Conservation (phyloP, 2,113 vertebrate genomes). For the pig (Sus scrofa) region T2T-Sscrofa CM000818.6:116770501-116771000, state of each 20-base stretch:
- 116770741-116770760: neutral
- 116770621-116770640: neutral
- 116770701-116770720: neutral
- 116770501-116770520: too few relatives aligned
- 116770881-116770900: neutral
- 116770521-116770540: too few relatives aligned
- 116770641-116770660: neutral
- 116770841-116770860: neutral
- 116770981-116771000: neutral
- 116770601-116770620: neutral
- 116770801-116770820: neutral
- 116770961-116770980: neutral
- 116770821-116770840: neutral
- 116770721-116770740: neutral
- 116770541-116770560: too few relatives aligned
- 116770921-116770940: neutral
- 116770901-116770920: neutral
- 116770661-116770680: neutral
- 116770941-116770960: neutral
- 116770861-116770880: neutral
- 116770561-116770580: too few relatives aligned
- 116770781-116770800: neutral
- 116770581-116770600: neutral
- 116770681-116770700: neutral
- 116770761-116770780: neutral